phyloP scores from a whole-genome alignment of 2,113 vertebrate genomes.

The Archilochus colubris region DNA sequence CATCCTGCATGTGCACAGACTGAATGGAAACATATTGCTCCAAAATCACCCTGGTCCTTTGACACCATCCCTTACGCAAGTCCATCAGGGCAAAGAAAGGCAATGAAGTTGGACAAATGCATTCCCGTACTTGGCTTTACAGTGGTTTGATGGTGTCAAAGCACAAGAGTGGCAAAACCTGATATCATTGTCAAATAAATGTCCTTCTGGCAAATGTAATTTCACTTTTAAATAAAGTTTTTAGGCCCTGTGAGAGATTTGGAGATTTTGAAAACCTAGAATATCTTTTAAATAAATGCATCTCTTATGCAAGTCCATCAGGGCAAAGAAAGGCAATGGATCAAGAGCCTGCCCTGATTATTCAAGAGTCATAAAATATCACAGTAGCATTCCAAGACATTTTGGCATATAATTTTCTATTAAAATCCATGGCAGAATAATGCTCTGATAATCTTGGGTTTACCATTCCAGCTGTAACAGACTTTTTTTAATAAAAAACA shows the following conservation, averaged over 20 bases:
- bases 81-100: background rate
- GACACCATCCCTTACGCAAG: background rate
- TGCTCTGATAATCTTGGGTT: background rate
- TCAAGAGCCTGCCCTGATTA: background rate
- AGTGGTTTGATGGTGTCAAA: too few relatives aligned
- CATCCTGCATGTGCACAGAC: background rate
- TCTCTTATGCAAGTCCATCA: too few relatives aligned
- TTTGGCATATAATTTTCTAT: background rate
- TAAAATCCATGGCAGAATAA: background rate
- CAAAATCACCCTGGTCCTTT: background rate
- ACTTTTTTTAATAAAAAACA: too few relatives aligned
- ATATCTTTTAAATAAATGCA: background rate
- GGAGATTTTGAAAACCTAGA: background rate
- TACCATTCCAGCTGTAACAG: background rate
- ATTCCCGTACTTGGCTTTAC: background rate
- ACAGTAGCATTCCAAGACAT: background rate
- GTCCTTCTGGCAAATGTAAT: background rate
- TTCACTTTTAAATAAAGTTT: background rate
- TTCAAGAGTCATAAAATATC: background rate
- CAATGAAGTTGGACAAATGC: background rate
- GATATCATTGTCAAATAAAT: background rate
- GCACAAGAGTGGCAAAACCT: background rate
- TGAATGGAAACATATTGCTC: background rate
- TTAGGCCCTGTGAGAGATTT: background rate
- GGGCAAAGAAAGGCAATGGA: too few relatives aligned